Conservation (phyloP, 1,140 invertebrate genomes). For the Macrotrachela quadricornifera region DNA sequence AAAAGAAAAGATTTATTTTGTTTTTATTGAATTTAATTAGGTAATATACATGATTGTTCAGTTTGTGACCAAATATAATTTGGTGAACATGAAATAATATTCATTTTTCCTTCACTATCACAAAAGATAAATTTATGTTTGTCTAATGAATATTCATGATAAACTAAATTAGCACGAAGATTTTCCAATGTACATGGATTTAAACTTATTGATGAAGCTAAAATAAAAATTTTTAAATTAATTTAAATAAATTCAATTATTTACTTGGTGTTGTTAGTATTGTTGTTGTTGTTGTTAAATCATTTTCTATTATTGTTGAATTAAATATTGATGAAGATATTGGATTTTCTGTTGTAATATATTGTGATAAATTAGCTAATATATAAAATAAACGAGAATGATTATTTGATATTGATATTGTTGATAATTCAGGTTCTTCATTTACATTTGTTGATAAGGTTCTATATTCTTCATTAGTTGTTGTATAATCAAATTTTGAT, state of each 20-base stretch:
- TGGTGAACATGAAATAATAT: not conserved
- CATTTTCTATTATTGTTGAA: not conserved
- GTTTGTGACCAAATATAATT: constrained; percentile 5
- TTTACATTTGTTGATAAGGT: too few species aligned
- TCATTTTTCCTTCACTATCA: not conserved
- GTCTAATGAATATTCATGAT: constrained; percentile 1
- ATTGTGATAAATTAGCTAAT: not conserved
- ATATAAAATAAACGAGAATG: not conserved
- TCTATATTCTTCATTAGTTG: too few species aligned
- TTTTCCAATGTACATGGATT: constrained; percentile 3
- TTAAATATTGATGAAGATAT: not conserved
- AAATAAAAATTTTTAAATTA: not conserved
- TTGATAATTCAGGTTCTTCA: too few species aligned
- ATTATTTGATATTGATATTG: too few species aligned
- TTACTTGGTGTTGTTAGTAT: not conserved
- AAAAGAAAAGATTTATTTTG: too few species aligned
- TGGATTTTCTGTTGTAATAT: not conserved
- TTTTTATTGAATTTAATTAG: too few species aligned
- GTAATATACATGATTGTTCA: constrained; percentile 1
- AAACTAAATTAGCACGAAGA: not conserved
- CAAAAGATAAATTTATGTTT: constrained; percentile 6
- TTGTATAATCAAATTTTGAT: too few species aligned
- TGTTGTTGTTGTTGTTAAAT: not conserved
- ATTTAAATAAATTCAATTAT: too few species aligned
- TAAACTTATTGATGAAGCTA: not conserved